phyloP scores from a whole-genome alignment of 1,140 invertebrate genomes.

The Coptotermes formosanus region DNA sequence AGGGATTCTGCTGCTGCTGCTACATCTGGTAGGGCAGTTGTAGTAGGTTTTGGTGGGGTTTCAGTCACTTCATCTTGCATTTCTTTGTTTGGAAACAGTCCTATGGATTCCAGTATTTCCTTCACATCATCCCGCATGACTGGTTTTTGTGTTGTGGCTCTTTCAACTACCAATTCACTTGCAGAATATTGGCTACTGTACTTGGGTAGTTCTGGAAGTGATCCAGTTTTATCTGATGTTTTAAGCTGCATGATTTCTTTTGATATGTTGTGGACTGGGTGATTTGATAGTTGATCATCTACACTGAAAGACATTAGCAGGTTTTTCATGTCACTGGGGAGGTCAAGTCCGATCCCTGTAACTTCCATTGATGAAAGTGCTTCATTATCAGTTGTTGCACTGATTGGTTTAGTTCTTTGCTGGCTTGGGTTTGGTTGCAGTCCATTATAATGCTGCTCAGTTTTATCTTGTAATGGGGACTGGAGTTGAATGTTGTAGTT shows the following conservation, averaged over 20 bases:
- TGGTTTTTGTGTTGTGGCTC: constrained; percentile 28
- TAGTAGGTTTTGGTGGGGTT: constrained; percentile 30
- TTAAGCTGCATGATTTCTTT: background rate
- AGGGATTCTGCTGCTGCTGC: constrained; percentile 44
- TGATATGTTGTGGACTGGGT: constrained; percentile 19
- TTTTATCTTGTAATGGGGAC: background rate
- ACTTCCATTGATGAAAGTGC: background rate
- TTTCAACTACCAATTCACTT: background rate
- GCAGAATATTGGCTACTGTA: background rate
- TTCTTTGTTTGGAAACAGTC: constrained; percentile 29
- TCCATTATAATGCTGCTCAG: background rate
- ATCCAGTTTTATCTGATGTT: background rate
- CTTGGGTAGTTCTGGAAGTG: background rate
- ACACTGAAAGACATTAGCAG: constrained; percentile 34
- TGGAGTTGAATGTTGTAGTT: background rate
- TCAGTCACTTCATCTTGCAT: background rate
- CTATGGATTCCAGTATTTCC: constrained; percentile 37
- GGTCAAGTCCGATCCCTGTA: constrained; percentile 27
- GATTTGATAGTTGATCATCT: constrained; percentile 31
- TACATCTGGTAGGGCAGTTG: constrained; percentile 41
- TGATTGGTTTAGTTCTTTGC: background rate
- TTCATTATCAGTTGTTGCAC: background rate
- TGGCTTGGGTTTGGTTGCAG: background rate
- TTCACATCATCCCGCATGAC: constrained; percentile 35
- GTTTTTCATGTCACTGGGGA: constrained; percentile 40